phyloP scores from a whole-genome alignment of 2,113 vertebrate genomes.

The Gambusia holbrooki region DNA sequence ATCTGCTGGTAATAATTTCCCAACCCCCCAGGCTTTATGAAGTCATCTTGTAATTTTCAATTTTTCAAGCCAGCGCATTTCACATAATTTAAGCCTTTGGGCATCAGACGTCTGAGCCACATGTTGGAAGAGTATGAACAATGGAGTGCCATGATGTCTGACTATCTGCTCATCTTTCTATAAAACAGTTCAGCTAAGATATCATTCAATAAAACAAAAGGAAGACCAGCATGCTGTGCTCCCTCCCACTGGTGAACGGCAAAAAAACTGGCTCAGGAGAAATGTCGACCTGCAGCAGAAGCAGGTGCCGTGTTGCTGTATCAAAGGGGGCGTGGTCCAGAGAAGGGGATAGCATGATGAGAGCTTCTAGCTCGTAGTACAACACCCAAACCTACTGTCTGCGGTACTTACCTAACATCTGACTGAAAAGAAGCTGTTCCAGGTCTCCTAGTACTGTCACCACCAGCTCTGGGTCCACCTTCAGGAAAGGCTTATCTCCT shows the following conservation, averaged over 20 bases:
- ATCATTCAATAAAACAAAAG: conserved; percentile 32
- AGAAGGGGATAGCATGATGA: conserved; percentile 2
- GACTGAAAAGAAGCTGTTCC: conserved; percentile 99
- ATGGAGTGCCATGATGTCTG: conserved; percentile 32
- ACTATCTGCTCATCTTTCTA: neutral
- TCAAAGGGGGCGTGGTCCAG: conserved; percentile 55
- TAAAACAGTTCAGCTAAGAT: conserved; percentile 5
- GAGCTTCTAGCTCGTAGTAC: conserved; percentile 31
- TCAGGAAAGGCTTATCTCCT: conserved; percentile 91
- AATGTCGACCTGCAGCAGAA: conserved; percentile 45
- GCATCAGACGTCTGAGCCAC: conserved; percentile 32
- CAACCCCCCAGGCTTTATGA: conserved; percentile 20
- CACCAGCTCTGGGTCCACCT: conserved; percentile 98
- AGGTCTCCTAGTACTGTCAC: conserved; percentile 97
- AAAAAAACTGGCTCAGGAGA: conserved; percentile 18
- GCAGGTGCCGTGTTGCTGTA: conserved; percentile 55
- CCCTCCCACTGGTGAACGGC: neutral
- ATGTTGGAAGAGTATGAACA: conserved; percentile 52
- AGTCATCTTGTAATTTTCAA: conserved; percentile 39
- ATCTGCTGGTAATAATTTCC: conserved; percentile 43
- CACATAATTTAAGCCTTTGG: conserved; percentile 25
- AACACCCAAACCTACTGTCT: conserved; percentile 16
- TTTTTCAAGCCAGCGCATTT: conserved; percentile 22
- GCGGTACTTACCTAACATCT: conserved; percentile 93
- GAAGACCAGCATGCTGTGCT: conserved; percentile 22